Base-by-base conservation (phyloP, 2,113 vertebrate species). In the Ceuthmochares aereus region DNA sequence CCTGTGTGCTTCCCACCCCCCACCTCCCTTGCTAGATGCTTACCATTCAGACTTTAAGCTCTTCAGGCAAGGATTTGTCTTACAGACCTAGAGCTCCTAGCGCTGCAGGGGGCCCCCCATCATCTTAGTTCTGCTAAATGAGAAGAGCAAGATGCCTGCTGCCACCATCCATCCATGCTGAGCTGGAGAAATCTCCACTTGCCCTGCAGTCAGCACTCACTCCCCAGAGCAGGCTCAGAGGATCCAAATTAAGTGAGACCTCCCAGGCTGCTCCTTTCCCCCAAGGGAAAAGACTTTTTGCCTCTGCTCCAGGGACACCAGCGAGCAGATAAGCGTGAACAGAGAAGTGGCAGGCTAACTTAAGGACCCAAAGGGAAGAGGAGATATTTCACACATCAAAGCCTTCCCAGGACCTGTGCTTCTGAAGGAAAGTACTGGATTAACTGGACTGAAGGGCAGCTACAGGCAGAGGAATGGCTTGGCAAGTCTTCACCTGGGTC, bases 41-140 rank as follows among this genome's bases (percentile, higher is more conserved):
- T 76, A 52, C 60, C 52, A 84, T 93, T 97, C 93, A 96, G 86
- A 63, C 69, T 84, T 80, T 91, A 96, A 95, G 90, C 85, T 96
- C 95, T 95, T 94, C 90, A 93, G 83, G 76, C 52, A 55, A 90
- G 90, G 93, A 95, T 96, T 95, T 97, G 68, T 69, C 70, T 95
- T 30, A 37, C 14, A 81, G 76, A 67, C 73, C 52, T 43, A 36
- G 12, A 78, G 85, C 75, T 86, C 79, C 85, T 14, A n/a, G 79
- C 3, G 0, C 93, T 0, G 0, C 85, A 80, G 95, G 87, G 36
- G 51, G 32, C 9, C 63, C 72, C 73, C 47, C 47, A 70, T 90
- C 84, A 96, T 59, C 94, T 93, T 83, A n/a, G 60, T 56, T 74
- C 82, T 56, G 59, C 52, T 88, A 93, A 95, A 75, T 72, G 58